A percentile compares a stretch with the other conserved stretches of the same genome.
Conservation (phyloP, 2,888 invertebrate species). For the Muschampia plurimacula region DNA sequence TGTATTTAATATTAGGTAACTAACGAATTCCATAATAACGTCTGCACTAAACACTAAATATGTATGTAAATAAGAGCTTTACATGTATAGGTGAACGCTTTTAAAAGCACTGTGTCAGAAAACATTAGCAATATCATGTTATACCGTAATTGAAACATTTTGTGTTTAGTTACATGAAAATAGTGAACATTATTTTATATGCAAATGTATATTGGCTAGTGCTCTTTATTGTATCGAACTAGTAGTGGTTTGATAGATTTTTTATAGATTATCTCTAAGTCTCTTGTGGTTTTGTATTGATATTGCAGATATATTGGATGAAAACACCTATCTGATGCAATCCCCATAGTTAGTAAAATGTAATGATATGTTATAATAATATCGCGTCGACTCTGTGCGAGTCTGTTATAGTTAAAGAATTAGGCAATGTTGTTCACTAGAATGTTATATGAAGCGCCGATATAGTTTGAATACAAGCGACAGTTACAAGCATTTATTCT, state of each 20-base stretch:
- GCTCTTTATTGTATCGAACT: slow-evolving; percentile 22
- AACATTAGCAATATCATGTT: slow-evolving; percentile 25
- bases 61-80: slow-evolving; percentile 31
- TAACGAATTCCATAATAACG: slow-evolving; percentile 28
- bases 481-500: slow-evolving; percentile 23
- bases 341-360: slow-evolving; percentile 35
- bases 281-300: slow-evolving; percentile 19
- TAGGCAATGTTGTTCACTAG: slow-evolving; percentile 33
- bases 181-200: slow-evolving; percentile 30
- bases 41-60: slow-evolving; percentile 31
- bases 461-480: slow-evolving; percentile 21
- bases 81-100: slow-evolving; percentile 31
- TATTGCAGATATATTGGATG: slow-evolving; percentile 14
- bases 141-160: slow-evolving; percentile 11
- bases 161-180: slow-evolving; percentile 16
- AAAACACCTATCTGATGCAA: slow-evolving; percentile 6
- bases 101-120: slow-evolving; percentile 26
- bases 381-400: slow-evolving; percentile 15
- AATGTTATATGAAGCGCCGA: slow-evolving; percentile 23
- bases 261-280: slow-evolving; percentile 14
- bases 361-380: slow-evolving; percentile 28
- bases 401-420: slow-evolving; percentile 26
- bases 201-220: slow-evolving; percentile 27
- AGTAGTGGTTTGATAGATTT: slow-evolving; percentile 22
- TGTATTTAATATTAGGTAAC: slow-evolving; percentile 35